Evolutionary conservation across 2,797 vertebrate species (phyloP).

Genomic region (Acrocephalus scirpaceus): DNA sequence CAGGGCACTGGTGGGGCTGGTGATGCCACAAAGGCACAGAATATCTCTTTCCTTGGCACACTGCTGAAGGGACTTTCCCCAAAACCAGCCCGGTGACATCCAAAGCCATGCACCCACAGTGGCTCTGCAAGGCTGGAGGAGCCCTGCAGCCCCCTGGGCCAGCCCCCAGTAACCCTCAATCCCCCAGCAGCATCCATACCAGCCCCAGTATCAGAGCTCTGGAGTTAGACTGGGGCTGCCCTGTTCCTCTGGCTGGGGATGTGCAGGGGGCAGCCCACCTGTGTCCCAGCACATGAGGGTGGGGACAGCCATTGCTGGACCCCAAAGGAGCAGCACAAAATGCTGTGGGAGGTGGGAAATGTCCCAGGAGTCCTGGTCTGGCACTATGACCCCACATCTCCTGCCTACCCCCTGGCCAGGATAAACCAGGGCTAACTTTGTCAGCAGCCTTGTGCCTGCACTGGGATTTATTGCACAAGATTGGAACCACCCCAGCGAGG

Average conservation of each 20-base stretch:
- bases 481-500: rapidly evolving
- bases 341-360: background rate
- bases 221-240: background rate
- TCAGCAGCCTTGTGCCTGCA: rapidly evolving
- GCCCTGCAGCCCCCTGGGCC: background rate
- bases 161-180: background rate
- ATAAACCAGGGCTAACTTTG: background rate
- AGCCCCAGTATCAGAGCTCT: background rate
- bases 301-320: background rate
- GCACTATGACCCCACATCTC: background rate
- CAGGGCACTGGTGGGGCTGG: background rate
- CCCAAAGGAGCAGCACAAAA: rapidly evolving
- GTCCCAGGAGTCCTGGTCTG: background rate
- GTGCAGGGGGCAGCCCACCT: rapidly evolving
- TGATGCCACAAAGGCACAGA: rapidly evolving
- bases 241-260: background rate
- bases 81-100: background rate
- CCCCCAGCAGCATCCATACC: rapidly evolving
- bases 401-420: background rate
- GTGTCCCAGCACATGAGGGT: background rate
- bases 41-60: background rate
- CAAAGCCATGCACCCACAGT: background rate
- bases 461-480: background rate
- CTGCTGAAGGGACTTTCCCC: background rate
- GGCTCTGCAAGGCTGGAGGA: background rate